Evolutionary conservation across 1,140 invertebrate species (phyloP).

Genomic region (Augochlora pura): DNA sequence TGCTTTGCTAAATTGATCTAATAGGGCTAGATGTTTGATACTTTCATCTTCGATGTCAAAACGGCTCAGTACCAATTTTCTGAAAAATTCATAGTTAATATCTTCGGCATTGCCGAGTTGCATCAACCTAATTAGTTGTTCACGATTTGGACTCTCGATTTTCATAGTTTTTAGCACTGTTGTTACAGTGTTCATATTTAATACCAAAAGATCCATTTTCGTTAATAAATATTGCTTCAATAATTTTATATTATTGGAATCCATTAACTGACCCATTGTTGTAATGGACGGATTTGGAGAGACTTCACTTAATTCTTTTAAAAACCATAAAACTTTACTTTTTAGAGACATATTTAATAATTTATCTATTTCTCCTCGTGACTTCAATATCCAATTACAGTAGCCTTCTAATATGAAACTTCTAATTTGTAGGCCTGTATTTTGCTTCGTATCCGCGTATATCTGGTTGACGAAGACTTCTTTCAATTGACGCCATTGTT

Average conservation of each 20-base stretch:
- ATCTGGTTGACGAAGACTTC: conserved; percentile 71
- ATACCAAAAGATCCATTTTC: conserved; percentile 53
- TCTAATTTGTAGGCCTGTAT: conserved; percentile 60
- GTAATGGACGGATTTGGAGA: conserved; percentile 54
- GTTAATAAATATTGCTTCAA: conserved; percentile 66
- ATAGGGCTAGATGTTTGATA: conserved; percentile 34
- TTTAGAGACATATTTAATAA: conserved; percentile 39
- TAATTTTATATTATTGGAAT: conserved; percentile 55
- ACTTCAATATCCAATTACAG: conserved; percentile 62
- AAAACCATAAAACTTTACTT: conserved; percentile 68
- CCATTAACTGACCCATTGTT: conserved; percentile 43
- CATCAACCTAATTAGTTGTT: conserved; percentile 55
- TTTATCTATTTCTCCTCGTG: conserved; percentile 44
- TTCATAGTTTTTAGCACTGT: conserved; percentile 50
- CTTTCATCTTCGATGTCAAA: conserved; percentile 53
- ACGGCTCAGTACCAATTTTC: conserved; percentile 44
- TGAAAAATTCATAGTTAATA: conserved; percentile 52
- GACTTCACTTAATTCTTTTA: conserved; percentile 67
- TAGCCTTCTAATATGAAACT: conserved; percentile 60
- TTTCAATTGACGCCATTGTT: conserved; percentile 68
- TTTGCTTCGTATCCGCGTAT: conserved; percentile 53
- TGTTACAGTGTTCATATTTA: conserved; percentile 45
- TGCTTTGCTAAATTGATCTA: conserved; percentile 33
- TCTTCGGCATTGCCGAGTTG: conserved; percentile 39
- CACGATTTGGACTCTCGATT: conserved; percentile 22